Evolutionary conservation across 2,888 invertebrate species (phyloP).

Genomic region (Heteromurus nitidus): DNA sequence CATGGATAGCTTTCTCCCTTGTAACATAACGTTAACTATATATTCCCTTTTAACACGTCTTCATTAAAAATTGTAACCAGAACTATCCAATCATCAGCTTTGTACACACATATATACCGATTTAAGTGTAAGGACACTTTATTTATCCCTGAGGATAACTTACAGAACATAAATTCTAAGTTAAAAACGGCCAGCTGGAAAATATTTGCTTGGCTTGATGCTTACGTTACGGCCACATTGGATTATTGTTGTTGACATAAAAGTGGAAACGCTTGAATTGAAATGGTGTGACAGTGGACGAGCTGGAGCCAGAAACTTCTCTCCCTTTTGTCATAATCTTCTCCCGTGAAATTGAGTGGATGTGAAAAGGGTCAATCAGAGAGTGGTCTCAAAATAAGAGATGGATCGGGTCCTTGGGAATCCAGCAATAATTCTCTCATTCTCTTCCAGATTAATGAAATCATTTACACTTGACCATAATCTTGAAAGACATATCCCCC

Average conservation of each 20-base stretch:
- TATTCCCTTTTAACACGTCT: conserved; percentile 22
- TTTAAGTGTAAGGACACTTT: not conserved
- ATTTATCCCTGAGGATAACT: not conserved
- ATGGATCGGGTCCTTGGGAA: not conserved
- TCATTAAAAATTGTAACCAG: conserved; percentile 20
- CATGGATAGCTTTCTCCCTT: too few relatives aligned
- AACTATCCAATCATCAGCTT: conserved; percentile 1
- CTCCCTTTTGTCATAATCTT: not conserved
- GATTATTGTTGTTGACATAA: too few relatives aligned
- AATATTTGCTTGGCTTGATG: too few relatives aligned
- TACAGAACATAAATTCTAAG: not conserved
- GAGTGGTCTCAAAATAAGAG: not conserved
- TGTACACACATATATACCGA: too few relatives aligned
- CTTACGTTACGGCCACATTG: too few relatives aligned
- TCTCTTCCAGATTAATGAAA: conserved; percentile 54
- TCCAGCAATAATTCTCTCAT: not conserved
- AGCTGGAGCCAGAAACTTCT: too few relatives aligned
- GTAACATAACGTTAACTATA: conserved; percentile 27
- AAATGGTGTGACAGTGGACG: too few relatives aligned
- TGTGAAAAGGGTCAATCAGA: conserved; percentile 4
- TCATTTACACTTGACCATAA: conserved; percentile 59
- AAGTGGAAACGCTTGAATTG: too few relatives aligned
- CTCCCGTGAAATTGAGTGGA: not conserved
- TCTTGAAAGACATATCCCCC: conserved; percentile 56
- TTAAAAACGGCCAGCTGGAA: too few relatives aligned